Conservation (phyloP, 2,888 invertebrate genomes). For the Anorthoa munda region DNA sequence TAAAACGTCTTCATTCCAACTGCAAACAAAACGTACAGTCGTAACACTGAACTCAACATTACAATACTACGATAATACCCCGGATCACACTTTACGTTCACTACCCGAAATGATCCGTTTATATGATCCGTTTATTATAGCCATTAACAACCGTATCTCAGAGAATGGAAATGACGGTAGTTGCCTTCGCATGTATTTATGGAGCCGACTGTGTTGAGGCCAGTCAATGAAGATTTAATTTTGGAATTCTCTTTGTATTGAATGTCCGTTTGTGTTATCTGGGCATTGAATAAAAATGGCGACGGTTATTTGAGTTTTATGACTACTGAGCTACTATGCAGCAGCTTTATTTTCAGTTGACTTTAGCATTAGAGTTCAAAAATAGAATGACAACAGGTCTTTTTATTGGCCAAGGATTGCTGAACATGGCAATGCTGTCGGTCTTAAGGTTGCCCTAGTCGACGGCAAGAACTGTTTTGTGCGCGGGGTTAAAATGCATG, state of each 20-base stretch:
- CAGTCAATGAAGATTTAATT: constrained; percentile 61
- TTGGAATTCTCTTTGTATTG: constrained; percentile 42
- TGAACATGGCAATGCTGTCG: not conserved
- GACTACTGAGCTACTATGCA: not conserved
- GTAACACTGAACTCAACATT: constrained; percentile 47
- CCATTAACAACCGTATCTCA: constrained; percentile 74
- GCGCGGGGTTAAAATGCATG: no score
- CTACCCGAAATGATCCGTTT: constrained; percentile 74
- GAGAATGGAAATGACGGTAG: constrained; percentile 73
- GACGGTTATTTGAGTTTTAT: constrained; percentile 14
- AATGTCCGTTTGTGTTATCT: constrained; percentile 26
- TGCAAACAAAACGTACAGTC: constrained; percentile 39
- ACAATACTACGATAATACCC: constrained; percentile 53
- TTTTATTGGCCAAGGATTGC: not conserved
- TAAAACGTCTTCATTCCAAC: constrained; percentile 29
- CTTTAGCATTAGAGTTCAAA: not conserved
- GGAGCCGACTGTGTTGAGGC: constrained; percentile 55
- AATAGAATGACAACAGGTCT: not conserved
- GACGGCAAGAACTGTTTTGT: no score
- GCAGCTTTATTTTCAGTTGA: not conserved
- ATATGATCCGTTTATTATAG: constrained; percentile 76
- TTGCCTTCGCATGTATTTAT: constrained; percentile 70
- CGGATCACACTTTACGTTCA: constrained; percentile 69
- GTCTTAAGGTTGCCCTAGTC: no score
- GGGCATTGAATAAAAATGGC: constrained; percentile 38